These are phyloP conservation scores for Luidia sarsii DNA, from an alignment of 53 echinoderm and acorn worm genomes.

Conservation along the genomic window DNA sequence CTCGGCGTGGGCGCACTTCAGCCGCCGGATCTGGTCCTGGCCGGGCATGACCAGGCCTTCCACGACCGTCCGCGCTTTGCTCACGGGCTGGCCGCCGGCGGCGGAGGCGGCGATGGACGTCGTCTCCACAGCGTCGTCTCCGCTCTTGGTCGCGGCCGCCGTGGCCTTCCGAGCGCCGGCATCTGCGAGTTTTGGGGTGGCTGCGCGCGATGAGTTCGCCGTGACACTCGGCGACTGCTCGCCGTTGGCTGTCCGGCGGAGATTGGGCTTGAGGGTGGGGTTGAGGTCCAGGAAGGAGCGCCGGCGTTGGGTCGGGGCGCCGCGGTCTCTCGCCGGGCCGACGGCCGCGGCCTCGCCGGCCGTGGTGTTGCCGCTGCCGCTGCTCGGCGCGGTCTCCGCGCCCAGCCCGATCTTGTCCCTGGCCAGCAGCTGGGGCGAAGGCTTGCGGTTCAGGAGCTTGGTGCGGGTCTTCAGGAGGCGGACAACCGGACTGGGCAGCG, in stretches of 20 bases:
- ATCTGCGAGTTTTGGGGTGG: background rate
- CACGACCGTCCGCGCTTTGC: constrained; percentile 5
- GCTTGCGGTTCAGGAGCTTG: constrained; percentile 57
- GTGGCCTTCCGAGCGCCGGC: background rate
- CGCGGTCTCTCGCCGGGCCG: constrained; percentile 17
- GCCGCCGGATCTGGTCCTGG: constrained; percentile 29
- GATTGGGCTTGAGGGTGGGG: constrained; percentile 79
- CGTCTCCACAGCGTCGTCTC: background rate
- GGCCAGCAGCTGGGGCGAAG: constrained; percentile 74
- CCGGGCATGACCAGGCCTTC: constrained; percentile 51
- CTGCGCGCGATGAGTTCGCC: background rate
- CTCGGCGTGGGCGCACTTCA: constrained; percentile 45
- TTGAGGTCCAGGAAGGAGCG: constrained; percentile 89
- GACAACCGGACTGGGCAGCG: constrained; percentile 35
- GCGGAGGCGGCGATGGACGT: background rate
- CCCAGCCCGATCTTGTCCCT: constrained; percentile 86
- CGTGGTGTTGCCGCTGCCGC: constrained; percentile 50
- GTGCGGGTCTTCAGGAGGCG: constrained; percentile 51
- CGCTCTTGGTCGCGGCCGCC: background rate
- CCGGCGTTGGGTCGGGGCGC: constrained; percentile 41
- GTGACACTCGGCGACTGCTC: background rate
- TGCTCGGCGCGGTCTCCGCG: constrained; percentile 50
- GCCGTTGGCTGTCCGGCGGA: constrained; percentile 3
- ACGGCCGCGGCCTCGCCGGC: background rate
- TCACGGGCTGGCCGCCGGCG: background rate